Evolutionary conservation across 2,113 vertebrate genomes (phyloP), one percentile per base, ranked within the genome.

Genomic region (Forbesichthys agassizii): DNA sequence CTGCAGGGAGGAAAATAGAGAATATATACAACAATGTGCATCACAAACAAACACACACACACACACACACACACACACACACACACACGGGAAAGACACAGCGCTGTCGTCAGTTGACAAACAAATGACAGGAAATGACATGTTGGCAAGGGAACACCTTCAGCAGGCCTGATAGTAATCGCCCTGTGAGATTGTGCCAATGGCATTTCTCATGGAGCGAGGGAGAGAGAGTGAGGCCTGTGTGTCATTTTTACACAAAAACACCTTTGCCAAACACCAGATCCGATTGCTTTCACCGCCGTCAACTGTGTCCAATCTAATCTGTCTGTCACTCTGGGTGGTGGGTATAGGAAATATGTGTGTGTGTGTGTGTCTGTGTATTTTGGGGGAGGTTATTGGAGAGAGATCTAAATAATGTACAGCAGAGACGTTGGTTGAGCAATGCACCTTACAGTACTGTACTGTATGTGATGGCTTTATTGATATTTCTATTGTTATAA

Each of bases 91-190:
- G 75, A 84, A 81, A 85, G 82, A 89, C 86, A 78, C 55, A 70
- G 81, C 85, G 83, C 86, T 87, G 88, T 88, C 80, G 82, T 89
- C 87, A 77, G 86, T 86, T 90, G 91, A 90, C 88, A 92, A 91
- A 92, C 88, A 94, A 90, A 93, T 92, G 93, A 94, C 90, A 91
- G 89, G 90, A 91, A 92, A 91, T 92, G 92, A 92, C 92, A 91
- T 83, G 88, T 85, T 89, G 88, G 71, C 57, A 65, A 80, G 75
- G 74, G 88, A 92, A 90, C 89, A 90, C 88, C 90, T 90, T 90
- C 80, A 87, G 82, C 74, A 85, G 82, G 86, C 89, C 86, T 86
- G 92, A 93, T 92, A 87, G 87, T 91, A 91, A 93, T 94, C 91
- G 84, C 81, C 82, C 78, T 77, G 84, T 73, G 71, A 91, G 89